Base-by-base conservation (phyloP, 2,113 vertebrate species). In the Neolamprologus fasciatus region DNA sequence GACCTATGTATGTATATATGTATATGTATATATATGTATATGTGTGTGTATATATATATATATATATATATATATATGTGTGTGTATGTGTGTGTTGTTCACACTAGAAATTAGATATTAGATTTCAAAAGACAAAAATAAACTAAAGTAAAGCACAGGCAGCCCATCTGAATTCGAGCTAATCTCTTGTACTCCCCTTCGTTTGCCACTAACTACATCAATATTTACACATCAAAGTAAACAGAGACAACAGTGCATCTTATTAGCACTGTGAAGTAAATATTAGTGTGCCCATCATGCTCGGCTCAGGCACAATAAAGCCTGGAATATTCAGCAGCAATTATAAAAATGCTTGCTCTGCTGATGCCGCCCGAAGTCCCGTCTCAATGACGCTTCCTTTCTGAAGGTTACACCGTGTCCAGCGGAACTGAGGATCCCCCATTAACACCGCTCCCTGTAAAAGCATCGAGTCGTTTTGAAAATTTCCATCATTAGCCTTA, bases 401-500 rank as follows among this genome's bases (percentile, higher is more conserved):
- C 82, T 89, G 87, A 92, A 96, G 93, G 92, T 94, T 92, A 90
- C 86, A 82, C 85, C 53, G 3, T 86, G 87, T 93, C 86, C 76
- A 79, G 57, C 47, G 23, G 55, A 82, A 83, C 86, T 82, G 79
- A 54, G 82, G 79, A 57, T 82, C 78, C 83, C 92, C 83, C 92
- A 88, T 92, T 95, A 95, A 92, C 89, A 88, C 83, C 17, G 88
- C 82, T 91, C 83, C 86, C 93, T 89, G 81, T 91, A 94, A 94
- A 93, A 94, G 88, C 90, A 86, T 73, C 51, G 51, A 91, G 93
- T 93, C 90, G 76, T 88, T 93, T 87, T 86, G 91, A 93, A 95
- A 79, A 91, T 94, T 91, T 93, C 83, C 93, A 91, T 93, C 93
- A 92, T 95, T 92, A 93, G 86, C 85, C 33, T 23, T 23, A 79